Evolutionary conservation across 2,113 vertebrate species (phyloP).

Genomic region (Petrocephalus microphthalmus): DNA sequence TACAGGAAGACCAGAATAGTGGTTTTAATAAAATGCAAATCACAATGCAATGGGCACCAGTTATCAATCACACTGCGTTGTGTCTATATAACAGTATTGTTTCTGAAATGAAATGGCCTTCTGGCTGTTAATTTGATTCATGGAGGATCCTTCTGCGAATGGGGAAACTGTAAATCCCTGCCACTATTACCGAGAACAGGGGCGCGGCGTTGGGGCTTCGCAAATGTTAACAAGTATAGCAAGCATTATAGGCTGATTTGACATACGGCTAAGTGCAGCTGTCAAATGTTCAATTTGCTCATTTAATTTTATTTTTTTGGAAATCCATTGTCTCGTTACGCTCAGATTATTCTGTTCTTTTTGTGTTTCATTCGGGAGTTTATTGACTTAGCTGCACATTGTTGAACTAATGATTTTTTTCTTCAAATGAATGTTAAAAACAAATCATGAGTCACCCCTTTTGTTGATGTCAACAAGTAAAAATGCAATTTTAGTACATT

Average conservation of each 20-base stretch:
- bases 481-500: not conserved
- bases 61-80: not conserved
- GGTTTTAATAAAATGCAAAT: not conserved
- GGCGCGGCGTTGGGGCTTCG: conserved; percentile 36
- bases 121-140: conserved; percentile 8
- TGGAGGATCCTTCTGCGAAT: not conserved
- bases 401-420: conserved; percentile 47
- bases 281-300: conserved; percentile 54
- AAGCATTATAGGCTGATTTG: conserved; percentile 44
- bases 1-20: not conserved
- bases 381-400: conserved; percentile 47
- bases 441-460: conserved; percentile 15
- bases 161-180: not conserved
- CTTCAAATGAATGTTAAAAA: conserved; percentile 22
- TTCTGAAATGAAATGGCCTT: not conserved
- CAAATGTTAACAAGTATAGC: conserved; percentile 42
- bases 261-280: conserved; percentile 42
- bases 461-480: not conserved
- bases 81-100: not conserved
- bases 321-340: conserved; percentile 15
- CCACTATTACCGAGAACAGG: not conserved
- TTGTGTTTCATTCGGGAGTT: conserved; percentile 37
- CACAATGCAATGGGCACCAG: not conserved
- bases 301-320: conserved; percentile 41
- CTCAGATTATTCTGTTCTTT: conserved; percentile 43